Conservation (phyloP, 2,888 invertebrate species). For the Pseudococcus jackbeardsleyi region DNA sequence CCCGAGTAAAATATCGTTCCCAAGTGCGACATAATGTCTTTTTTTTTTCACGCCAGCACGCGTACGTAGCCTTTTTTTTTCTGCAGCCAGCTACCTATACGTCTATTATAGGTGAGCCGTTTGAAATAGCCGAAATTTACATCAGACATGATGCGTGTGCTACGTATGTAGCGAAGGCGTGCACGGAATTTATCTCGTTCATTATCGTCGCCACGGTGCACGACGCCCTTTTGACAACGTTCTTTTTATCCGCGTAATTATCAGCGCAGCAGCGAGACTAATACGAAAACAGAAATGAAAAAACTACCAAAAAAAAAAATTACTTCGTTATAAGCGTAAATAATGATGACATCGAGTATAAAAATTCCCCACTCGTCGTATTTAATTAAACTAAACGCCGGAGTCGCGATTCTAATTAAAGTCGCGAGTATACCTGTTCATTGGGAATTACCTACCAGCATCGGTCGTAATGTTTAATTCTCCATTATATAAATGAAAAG, state of each 20-base stretch:
- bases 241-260: slow-evolving; percentile 34
- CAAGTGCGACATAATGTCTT: slow-evolving; percentile 60
- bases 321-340: slow-evolving; percentile 35
- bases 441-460: slow-evolving; percentile 1
- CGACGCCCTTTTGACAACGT: neutral
- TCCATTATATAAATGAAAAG: slow-evolving; percentile 16
- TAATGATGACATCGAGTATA: slow-evolving; percentile 37
- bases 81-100: neutral
- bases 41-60: neutral
- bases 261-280: neutral
- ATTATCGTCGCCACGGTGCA: neutral
- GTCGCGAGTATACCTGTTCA: slow-evolving; percentile 36
- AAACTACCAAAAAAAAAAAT: neutral
- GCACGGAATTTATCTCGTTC: slow-evolving; percentile 46
- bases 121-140: slow-evolving; percentile 53
- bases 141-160: slow-evolving; percentile 48
- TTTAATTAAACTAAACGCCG: slow-evolving; percentile 43
- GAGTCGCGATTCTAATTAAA: slow-evolving; percentile 14
- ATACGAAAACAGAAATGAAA: neutral
- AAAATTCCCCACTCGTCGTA: slow-evolving; percentile 28
- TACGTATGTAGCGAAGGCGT: neutral
- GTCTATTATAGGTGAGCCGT: slow-evolving; percentile 48
- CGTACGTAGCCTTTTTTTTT: slow-evolving; percentile 6
- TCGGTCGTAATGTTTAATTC: slow-evolving; percentile 25
- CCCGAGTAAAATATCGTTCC: slow-evolving; percentile 46